Conservation (phyloP, 2,888 invertebrate species). For the Trachelus tabidus region DNA sequence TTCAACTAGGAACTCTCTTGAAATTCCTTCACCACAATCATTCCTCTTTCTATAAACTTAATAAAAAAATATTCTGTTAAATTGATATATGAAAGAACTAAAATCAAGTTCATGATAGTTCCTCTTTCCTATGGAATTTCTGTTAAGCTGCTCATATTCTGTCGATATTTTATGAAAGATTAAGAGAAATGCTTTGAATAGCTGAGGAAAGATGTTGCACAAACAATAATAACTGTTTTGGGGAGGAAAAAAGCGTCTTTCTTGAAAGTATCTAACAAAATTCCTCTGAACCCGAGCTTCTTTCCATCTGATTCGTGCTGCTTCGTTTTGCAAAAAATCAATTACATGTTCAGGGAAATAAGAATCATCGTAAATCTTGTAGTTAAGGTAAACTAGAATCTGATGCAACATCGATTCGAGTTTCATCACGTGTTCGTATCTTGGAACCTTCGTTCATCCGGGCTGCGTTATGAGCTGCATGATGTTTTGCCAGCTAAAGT, state of each 20-base stretch:
- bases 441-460: conserved; percentile 30
- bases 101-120: not conserved
- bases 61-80: no score
- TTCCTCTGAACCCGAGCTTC: not conserved
- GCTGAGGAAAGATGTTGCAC: not conserved
- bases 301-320: not conserved
- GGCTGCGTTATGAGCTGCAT: not conserved
- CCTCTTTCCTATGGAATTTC: not conserved
- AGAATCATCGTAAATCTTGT: conserved; percentile 41
- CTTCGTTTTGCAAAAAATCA: conserved; percentile 24
- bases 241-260: not conserved
- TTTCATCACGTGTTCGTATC: conserved; percentile 53
- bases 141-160: not conserved
- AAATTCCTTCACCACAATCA: not conserved
- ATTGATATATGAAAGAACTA: not conserved
- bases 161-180: not conserved
- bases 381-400: conserved; percentile 61
- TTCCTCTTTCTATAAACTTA: not conserved
- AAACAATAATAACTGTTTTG: not conserved
- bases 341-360: conserved; percentile 49
- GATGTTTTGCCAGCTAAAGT: not conserved
- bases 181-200: not conserved
- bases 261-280: not conserved
- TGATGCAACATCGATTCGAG: conserved; percentile 59
- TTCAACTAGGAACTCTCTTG: not conserved